A percentile compares a stretch with the other conserved stretches of the same genome.
phyloP scores from a whole-genome alignment of 2,888 invertebrate genomes.

The Loripinus fragilis region DNA sequence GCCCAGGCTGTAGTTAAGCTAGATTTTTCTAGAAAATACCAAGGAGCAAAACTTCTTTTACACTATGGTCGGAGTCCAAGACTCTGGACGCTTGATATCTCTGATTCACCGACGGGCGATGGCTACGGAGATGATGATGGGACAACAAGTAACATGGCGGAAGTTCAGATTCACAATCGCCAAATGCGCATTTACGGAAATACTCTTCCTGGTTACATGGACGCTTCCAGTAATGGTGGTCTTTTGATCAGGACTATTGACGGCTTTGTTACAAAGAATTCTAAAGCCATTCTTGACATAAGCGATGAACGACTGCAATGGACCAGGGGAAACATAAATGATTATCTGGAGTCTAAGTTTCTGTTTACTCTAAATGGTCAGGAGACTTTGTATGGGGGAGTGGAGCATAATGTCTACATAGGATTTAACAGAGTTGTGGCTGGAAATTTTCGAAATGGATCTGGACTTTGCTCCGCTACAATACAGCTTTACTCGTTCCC shows the following conservation, averaged over 20 bases:
- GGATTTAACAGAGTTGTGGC: conserved; percentile 81
- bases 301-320: conserved; percentile 78
- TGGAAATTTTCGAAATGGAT: conserved; percentile 76
- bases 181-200: conserved; percentile 82
- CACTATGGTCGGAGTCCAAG: conserved; percentile 77
- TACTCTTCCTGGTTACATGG: conserved; percentile 77
- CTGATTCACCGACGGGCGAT: conserved; percentile 78
- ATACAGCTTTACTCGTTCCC: conserved; percentile 66
- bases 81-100: conserved; percentile 80
- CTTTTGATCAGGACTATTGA: conserved; percentile 78
- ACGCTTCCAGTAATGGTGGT: conserved; percentile 79
- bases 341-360: conserved; percentile 77
- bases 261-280: conserved; percentile 75
- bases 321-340: conserved; percentile 69
- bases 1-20: conserved; percentile 79
- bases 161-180: conserved; percentile 79
- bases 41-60: conserved; percentile 71
- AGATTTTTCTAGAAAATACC: conserved; percentile 77
- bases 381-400: conserved; percentile 68
- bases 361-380: conserved; percentile 78
- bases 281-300: conserved; percentile 68
- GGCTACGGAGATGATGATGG: conserved; percentile 79
- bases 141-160: conserved; percentile 79
- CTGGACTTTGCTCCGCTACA: conserved; percentile 77
- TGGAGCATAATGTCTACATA: conserved; percentile 75